These are phyloP conservation scores for Lysandra bellargus DNA, from an alignment of 2,888 invertebrate genomes.

Conservation along the genomic window DNA sequence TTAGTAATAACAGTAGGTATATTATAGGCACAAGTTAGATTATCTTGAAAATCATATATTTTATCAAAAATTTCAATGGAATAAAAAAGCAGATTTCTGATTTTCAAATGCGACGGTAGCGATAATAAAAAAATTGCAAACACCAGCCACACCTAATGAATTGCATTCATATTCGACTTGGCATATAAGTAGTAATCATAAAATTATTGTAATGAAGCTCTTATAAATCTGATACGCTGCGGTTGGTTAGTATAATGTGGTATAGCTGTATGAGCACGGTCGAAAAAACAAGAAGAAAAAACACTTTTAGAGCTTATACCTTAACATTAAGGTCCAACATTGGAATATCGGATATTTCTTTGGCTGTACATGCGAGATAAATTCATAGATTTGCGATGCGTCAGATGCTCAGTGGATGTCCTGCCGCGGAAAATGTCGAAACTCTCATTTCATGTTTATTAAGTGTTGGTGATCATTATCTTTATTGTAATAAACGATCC, in stretches of 20 bases:
- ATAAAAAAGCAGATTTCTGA: neutral
- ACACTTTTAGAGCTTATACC: neutral
- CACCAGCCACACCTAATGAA: neutral
- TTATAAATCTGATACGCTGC: neutral
- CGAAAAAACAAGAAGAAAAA: neutral
- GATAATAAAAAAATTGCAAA: neutral
- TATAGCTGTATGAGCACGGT: neutral
- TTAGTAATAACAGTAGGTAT: too few species aligned
- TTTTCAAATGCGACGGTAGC: neutral
- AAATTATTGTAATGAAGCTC: conserved; percentile 4
- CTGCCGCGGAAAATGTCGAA: conserved; percentile 20
- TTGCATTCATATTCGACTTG: neutral
- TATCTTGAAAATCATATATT: neutral
- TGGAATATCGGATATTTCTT: neutral
- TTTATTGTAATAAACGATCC: conserved; percentile 34
- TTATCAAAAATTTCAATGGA: neutral
- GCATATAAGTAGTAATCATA: neutral
- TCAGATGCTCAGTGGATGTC: neutral
- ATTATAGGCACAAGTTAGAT: too few species aligned
- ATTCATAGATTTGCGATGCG: neutral
- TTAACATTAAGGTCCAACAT: neutral
- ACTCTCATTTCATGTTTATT: conserved; percentile 20
- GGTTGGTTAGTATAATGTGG: conserved; percentile 9
- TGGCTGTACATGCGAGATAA: neutral
- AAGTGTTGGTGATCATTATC: conserved; percentile 35